Conservation (phyloP, 2,113 vertebrate genomes). For the Oncorhynchus gorbuscha region DNA sequence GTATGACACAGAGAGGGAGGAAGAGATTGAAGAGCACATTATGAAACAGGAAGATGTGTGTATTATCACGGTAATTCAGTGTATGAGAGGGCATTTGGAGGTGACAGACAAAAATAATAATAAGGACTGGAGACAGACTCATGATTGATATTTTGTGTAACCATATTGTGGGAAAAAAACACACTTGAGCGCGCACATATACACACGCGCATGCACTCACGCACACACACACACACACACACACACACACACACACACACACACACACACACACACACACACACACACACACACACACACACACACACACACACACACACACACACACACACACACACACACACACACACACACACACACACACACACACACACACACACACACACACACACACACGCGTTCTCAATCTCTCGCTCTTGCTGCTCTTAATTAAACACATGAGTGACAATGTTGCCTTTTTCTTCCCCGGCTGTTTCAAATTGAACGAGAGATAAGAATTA, state of each 20-base stretch:
- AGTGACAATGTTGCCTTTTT: constrained; percentile 69
- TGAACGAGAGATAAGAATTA: constrained; percentile 64
- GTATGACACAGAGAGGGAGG: neutral
- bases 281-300: neutral
- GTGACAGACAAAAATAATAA: neutral
- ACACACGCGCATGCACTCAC: neutral
- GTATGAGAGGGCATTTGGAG: constrained; percentile 3
- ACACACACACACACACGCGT: neutral
- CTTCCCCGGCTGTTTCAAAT: constrained; percentile 64
- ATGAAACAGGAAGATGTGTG: neutral
- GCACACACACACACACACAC: constrained; percentile 1
- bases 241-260: neutral
- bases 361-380: constrained; percentile 12
- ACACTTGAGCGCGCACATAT: constrained; percentile 10
- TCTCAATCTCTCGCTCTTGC: constrained; percentile 5
- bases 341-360: neutral
- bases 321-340: neutral
- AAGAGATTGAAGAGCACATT: neutral
- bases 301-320: constrained; percentile 12
- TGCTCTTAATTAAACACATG: constrained; percentile 72
- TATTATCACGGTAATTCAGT: constrained; percentile 2
- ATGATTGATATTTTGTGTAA: neutral
- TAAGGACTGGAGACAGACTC: no score
- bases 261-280: no score
- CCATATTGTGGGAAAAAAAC: neutral